A percentile compares a stretch with the other conserved stretches of the same genome.
These are phyloP conservation scores for Resseliella maxima DNA, from an alignment of 2,888 invertebrate species.

Conservation along the genomic window DNA sequence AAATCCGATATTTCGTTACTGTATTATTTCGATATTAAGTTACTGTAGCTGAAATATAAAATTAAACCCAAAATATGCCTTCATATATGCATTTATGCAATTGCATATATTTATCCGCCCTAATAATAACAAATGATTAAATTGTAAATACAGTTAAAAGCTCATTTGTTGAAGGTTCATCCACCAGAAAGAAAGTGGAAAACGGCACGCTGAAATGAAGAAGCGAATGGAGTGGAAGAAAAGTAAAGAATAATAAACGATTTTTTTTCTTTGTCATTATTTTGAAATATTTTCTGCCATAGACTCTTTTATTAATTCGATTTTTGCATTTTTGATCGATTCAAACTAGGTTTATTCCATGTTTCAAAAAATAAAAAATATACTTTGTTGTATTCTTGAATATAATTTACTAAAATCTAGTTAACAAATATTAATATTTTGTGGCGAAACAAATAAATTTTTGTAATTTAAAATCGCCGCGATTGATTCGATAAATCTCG, in stretches of 20 bases:
- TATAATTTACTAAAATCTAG: slow-evolving; percentile 55
- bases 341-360: slow-evolving; percentile 3
- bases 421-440: slow-evolving; percentile 33
- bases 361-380: slow-evolving; percentile 49
- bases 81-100: no score
- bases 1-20: no score
- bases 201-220: no score
- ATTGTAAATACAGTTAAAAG: background rate
- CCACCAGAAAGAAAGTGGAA: no score
- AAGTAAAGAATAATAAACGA: no score
- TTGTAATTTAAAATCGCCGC: background rate
- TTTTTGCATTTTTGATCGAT: background rate
- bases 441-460: no score
- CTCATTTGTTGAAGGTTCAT: no score
- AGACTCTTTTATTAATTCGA: background rate
- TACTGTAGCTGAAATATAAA: no score
- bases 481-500: background rate
- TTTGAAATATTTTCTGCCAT: background rate
- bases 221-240: background rate
- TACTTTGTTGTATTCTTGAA: background rate
- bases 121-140: slow-evolving; percentile 26
- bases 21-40: no score
- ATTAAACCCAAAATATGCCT: no score
- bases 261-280: background rate
- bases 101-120: no score